Evolutionary conservation across 2,888 invertebrate genomes (phyloP).

Genomic region (Byasa hedistus): DNA sequence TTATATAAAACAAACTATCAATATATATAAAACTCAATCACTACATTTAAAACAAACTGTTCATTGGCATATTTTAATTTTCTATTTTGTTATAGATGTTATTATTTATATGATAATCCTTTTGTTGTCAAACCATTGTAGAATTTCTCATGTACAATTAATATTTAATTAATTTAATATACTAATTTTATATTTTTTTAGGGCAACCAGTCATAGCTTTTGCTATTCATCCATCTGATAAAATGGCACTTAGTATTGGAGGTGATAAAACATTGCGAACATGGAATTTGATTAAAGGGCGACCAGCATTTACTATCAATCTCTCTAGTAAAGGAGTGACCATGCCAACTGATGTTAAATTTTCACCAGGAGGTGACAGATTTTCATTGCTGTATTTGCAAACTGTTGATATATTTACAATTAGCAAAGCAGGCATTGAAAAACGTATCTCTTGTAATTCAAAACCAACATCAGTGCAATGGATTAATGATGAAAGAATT

Average conservation of each 20-base stretch:
- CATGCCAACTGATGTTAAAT: conserved; percentile 78
- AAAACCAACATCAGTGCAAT: conserved; percentile 85
- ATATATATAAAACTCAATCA: too few relatives aligned
- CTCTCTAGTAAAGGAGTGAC: conserved; percentile 83
- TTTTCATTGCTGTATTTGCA: conserved; percentile 88
- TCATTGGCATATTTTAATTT: background rate
- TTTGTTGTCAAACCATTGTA: background rate
- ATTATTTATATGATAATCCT: background rate
- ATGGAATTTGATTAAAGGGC: conserved; percentile 96
- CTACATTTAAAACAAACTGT: too few relatives aligned
- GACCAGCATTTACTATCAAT: conserved; percentile 94
- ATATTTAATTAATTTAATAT: background rate
- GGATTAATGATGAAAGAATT: conserved; percentile 82
- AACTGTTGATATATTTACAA: conserved; percentile 88
- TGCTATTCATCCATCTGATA: conserved; percentile 93
- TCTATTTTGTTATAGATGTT: background rate
- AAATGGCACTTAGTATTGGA: conserved; percentile 92
- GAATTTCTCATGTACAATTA: too few relatives aligned
- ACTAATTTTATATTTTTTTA: conserved; percentile 39
- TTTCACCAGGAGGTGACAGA: conserved; percentile 88
- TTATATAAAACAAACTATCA: background rate
- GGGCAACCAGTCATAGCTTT: conserved; percentile 85
- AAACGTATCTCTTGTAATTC: conserved; percentile 83
- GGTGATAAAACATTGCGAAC: conserved; percentile 91
- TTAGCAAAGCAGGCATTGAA: conserved; percentile 86